Percentiles rank a stretch among this genome's conserved stretches.
Conservation (phyloP, 2,113 vertebrate genomes). For the Struthio camelus region DNA sequence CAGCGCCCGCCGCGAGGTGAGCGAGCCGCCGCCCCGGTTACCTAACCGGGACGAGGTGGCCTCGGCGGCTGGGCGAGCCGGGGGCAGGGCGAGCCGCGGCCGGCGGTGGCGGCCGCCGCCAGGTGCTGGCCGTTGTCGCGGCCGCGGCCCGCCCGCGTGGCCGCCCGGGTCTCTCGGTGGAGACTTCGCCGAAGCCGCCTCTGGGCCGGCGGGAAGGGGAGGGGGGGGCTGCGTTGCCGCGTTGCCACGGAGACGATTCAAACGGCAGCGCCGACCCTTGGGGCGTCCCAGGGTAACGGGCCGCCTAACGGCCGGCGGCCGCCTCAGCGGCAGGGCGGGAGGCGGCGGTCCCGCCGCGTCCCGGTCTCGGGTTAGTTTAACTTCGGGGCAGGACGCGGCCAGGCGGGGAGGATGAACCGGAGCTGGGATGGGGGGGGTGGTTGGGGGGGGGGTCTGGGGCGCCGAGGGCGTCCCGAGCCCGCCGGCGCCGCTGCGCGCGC, state of each 20-base stretch:
- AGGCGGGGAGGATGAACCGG: too few species aligned
- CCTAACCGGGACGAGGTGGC: background rate
- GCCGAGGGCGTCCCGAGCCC: background rate
- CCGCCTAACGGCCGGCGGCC: background rate
- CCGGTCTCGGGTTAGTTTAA: background rate
- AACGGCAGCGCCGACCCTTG: background rate
- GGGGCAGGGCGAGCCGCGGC: background rate
- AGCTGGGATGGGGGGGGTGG: background rate
- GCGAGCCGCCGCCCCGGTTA: background rate
- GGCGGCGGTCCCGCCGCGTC: background rate
- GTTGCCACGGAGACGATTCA: slow-evolving; percentile 18
- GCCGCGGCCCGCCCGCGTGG: background rate
- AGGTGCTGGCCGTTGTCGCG: too few species aligned
- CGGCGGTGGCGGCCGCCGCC: too few species aligned
- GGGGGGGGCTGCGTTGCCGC: background rate
- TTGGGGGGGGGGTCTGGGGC: background rate
- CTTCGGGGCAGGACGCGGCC: background rate
- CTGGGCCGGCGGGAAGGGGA: background rate
- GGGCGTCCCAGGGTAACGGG: background rate
- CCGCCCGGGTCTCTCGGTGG: background rate
- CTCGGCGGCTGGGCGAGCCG: background rate
- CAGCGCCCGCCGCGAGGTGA: slow-evolving; percentile 24
- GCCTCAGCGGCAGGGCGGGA: background rate
- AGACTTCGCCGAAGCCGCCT: background rate
- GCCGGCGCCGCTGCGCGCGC: too few species aligned